A percentile compares a stretch with the other conserved stretches of the same genome.
Evolutionary conservation across 2,888 invertebrate genomes (phyloP).

Genomic region (Standfussiana lucernea): DNA sequence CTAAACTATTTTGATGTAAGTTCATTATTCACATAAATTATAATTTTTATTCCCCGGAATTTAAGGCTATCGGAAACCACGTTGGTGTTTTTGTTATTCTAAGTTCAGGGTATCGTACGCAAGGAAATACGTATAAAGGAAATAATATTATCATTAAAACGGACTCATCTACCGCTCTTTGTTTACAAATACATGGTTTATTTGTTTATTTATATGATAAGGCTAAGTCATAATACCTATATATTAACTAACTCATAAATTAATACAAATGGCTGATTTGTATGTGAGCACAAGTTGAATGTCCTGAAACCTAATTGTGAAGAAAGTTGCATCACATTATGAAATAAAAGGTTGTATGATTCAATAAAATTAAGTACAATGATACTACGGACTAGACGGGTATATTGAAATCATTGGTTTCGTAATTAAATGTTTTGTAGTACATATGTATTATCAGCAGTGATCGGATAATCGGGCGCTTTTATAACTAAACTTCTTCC

Average conservation of each 20-base stretch:
- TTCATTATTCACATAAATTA: slow-evolving; percentile 35
- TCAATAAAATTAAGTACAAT: slow-evolving; percentile 28
- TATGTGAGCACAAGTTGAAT: slow-evolving; percentile 22
- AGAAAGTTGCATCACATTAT: slow-evolving; percentile 59
- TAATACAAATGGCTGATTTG: slow-evolving; percentile 14
- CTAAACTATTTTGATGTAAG: slow-evolving; percentile 24
- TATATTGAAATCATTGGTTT: slow-evolving; percentile 13
- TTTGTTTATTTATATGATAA: slow-evolving; percentile 49
- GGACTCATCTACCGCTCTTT: slow-evolving; percentile 22
- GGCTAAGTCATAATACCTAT: slow-evolving; percentile 22
- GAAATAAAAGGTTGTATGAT: slow-evolving; percentile 52
- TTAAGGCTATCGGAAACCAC: slow-evolving; percentile 11
- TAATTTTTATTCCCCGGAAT: slow-evolving; percentile 20
- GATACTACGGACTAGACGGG: background rate
- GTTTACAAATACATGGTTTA: slow-evolving; percentile 54
- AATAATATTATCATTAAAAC: slow-evolving; percentile 27
- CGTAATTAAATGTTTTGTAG: slow-evolving; percentile 14
- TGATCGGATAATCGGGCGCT: too few relatives aligned
- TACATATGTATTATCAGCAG: background rate
- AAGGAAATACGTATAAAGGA: slow-evolving; percentile 15
- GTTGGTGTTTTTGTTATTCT: slow-evolving; percentile 23
- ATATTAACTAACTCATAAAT: slow-evolving; percentile 7
- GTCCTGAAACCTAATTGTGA: slow-evolving; percentile 35
- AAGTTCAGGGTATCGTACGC: slow-evolving; percentile 9
- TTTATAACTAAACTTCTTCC: too few relatives aligned